phyloP scores from a whole-genome alignment of 2,797 vertebrate species.

The Nannoperca obscura region DNA sequence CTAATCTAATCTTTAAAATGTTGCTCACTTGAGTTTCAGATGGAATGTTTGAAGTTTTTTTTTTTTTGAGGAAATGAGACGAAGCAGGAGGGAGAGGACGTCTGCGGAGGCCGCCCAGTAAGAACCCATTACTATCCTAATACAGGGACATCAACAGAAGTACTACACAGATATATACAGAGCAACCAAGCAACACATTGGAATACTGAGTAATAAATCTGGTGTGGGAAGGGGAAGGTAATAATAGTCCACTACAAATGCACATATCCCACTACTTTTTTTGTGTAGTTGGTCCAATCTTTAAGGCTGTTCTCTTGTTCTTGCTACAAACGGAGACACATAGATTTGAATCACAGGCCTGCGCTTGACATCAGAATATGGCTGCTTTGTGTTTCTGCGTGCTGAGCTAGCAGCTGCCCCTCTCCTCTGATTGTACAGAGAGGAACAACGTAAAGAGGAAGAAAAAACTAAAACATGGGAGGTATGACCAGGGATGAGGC shows the following conservation, averaged over 20 bases:
- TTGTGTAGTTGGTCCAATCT: conserved; percentile 71
- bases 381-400: conserved; percentile 74
- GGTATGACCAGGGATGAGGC: conserved; percentile 27
- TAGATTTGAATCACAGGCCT: conserved; percentile 63
- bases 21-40: conserved; percentile 50
- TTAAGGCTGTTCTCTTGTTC: conserved; percentile 76
- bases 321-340: conserved; percentile 74
- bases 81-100: conserved; percentile 65
- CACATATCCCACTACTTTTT: conserved; percentile 68
- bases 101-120: conserved; percentile 75
- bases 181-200: conserved; percentile 79
- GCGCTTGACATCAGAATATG: conserved; percentile 74
- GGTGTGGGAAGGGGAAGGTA: conserved; percentile 68
- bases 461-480: background rate
- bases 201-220: conserved; percentile 77
- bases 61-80: conserved; percentile 59
- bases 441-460: background rate
- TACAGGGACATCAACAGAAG: conserved; percentile 79
- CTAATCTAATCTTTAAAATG: conserved; percentile 61
- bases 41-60: conserved; percentile 83
- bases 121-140: conserved; percentile 81
- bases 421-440: conserved; percentile 41
- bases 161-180: conserved; percentile 83
- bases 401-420: conserved; percentile 69
- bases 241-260: conserved; percentile 73